Evolutionary conservation across 2,888 invertebrate species (phyloP), one percentile per base, ranked within the genome.

Genomic region (Tolmerus cingulatus): DNA sequence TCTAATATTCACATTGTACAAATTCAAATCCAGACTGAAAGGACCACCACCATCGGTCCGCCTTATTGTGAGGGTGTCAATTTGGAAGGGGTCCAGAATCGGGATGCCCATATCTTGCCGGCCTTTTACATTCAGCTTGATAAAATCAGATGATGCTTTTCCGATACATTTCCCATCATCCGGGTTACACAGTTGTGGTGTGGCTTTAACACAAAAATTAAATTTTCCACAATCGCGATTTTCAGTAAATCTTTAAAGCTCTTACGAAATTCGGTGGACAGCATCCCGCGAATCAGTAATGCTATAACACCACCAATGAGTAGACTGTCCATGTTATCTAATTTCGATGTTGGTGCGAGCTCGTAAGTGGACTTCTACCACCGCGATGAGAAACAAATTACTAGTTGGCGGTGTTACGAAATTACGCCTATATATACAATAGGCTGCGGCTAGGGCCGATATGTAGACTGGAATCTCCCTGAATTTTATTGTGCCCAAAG

Each of bases 91-190:
- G 74, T 85, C 85, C 85, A 85, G 14, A 43, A 43, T 85, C 30
- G 85, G 85, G 43, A 85, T 85, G 12, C 85, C 85, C 43, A 74
- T 74, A 19, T 85, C 85, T 74, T 74, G 27, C 74, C 85, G 74
- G 74, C 74, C 74, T 43, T 74, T 74, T 37, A 46, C 30, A 34
- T 74, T 85, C 2, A 74, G 23, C 27, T 46, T 85, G 27, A 85
- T 85, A 30, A 85, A 85, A 37, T 85, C 85, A 7, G 85, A 40
- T 16, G 85, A 85, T 74, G 85, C 85, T n/a, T 85, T 85, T 16
- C 85, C 74, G 27, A 85, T 85, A 40, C 85, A 85, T 16, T 85
- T 27, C 3, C 74, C 74, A 74, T 85, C 85, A 46, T 85, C 85
- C 9, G 43, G 74, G 23, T 55, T 85, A 74, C 85, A 85, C 74